These are phyloP conservation scores for Melanchra persicariae DNA, from an alignment of 2,888 invertebrate species.

Conservation along the genomic window DNA sequence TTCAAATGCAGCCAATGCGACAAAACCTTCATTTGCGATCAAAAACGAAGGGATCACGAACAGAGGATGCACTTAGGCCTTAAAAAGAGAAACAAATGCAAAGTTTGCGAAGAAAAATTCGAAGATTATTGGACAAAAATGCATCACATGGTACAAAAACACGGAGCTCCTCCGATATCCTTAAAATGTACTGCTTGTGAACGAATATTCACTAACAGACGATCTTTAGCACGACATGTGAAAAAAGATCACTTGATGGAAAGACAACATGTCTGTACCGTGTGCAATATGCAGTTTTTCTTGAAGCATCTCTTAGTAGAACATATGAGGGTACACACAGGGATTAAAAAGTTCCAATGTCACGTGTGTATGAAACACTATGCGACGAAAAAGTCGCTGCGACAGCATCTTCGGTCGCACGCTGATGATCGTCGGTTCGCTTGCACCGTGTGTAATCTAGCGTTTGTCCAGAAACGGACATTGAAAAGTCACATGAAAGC, in stretches of 20 bases:
- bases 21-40: constrained; percentile 79
- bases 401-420: constrained; percentile 77
- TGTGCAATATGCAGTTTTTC: constrained; percentile 77
- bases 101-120: constrained; percentile 75
- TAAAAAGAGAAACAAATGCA: constrained; percentile 74
- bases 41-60: constrained; percentile 67
- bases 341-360: constrained; percentile 75
- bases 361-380: constrained; percentile 76
- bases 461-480: constrained; percentile 74
- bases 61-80: constrained; percentile 70
- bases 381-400: constrained; percentile 77
- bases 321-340: constrained; percentile 79
- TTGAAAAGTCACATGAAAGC: constrained; percentile 80
- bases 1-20: constrained; percentile 83
- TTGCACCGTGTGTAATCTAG: constrained; percentile 63
- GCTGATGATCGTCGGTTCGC: constrained; percentile 61
- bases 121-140: constrained; percentile 74
- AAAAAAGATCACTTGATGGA: constrained; percentile 79
- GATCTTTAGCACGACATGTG: constrained; percentile 74
- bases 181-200: constrained; percentile 79
- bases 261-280: constrained; percentile 72
- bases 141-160: constrained; percentile 73
- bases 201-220: constrained; percentile 72
- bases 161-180: constrained; percentile 68
- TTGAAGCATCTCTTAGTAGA: constrained; percentile 73